Base-by-base conservation (phyloP, 64 coral and sea anemone genomes). In the Dendrophyllia cribrosa region DNA sequence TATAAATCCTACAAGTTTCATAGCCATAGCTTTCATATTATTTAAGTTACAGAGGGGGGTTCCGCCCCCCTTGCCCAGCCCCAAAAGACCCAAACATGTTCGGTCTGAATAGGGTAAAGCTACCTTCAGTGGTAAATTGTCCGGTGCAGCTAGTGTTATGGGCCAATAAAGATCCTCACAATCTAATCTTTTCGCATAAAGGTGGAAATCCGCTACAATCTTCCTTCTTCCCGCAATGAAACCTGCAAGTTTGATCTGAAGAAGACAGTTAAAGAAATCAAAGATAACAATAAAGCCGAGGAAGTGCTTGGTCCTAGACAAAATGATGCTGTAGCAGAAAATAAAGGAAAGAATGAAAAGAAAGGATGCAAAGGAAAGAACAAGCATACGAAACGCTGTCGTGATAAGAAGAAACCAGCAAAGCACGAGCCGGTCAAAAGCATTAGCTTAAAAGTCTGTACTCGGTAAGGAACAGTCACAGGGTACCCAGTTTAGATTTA, bases 151-250 rank as follows among this genome's bases (percentile, higher is more conserved):
- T 22, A 60, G 17, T 66, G 13, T 5, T 1, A 20, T 11, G 23
- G 17, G 60, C 4, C 60, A 4, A 7, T 63, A 21, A 34, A 34
- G 34, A 34, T 34, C 34, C 43, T 7, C 8, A 82, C 53, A 45
- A 0, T 7, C 24, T 17, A 43, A 47, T 86, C 20, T 1, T 25
- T 89, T 21, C 50, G 12, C 17, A 74, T 60, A 12, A 60, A 91
- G 89, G 77, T 87, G 12, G 82, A 93, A 52, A 72, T 87, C 6
- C 77, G 58, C 20, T 93, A 93, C 58, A 93, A 93, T 78, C 58
- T 93, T 24, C 91, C 91, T 52, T 24, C 72, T 23, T 52, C 83
- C 16, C 74, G 75, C 4, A 51, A 53, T n/a, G 91, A 93, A n/a
- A 44, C 19, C 7, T 93, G 91, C 20, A 85, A 86, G 70, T 93